Evolutionary conservation across 2,888 invertebrate genomes (phyloP).

Genomic region (Tinea pellionella): DNA sequence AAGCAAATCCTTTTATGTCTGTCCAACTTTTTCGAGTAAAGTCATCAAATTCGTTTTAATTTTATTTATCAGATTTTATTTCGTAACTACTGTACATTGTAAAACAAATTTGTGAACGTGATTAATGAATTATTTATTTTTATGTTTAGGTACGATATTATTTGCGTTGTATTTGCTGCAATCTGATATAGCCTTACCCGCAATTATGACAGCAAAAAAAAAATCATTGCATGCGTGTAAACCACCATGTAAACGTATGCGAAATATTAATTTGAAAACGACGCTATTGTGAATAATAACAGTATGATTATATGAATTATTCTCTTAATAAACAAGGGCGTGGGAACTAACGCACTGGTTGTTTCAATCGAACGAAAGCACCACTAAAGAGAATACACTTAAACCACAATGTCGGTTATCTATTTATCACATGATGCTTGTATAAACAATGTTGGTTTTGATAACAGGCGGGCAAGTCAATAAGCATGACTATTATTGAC

Average conservation of each 20-base stretch:
- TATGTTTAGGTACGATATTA: too few species aligned
- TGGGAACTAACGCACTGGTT: not conserved
- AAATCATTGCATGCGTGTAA: not conserved
- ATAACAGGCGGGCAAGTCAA: not conserved
- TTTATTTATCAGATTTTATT: not conserved
- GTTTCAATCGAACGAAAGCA: not conserved
- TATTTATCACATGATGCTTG: constrained; percentile 7
- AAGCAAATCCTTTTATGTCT: not conserved
- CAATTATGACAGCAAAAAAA: not conserved
- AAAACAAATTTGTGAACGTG: not conserved
- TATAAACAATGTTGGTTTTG: not conserved
- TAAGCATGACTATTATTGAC: not conserved
- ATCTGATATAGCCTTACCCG: not conserved
- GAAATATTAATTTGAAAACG: not conserved
- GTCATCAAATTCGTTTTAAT: not conserved
- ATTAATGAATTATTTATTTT: not conserved
- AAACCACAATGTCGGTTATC: constrained; percentile 3
- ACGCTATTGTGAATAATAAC: not conserved
- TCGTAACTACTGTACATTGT: not conserved
- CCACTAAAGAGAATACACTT: constrained; percentile 2
- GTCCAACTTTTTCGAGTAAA: not conserved
- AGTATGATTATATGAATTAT: not conserved
- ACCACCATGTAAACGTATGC: too few species aligned
- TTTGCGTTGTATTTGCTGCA: not conserved
- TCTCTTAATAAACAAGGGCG: not conserved